Evolutionary conservation across 2,888 invertebrate species (phyloP), one percentile per base, ranked within the genome.

Genomic region (Microctonus brassicae): DNA sequence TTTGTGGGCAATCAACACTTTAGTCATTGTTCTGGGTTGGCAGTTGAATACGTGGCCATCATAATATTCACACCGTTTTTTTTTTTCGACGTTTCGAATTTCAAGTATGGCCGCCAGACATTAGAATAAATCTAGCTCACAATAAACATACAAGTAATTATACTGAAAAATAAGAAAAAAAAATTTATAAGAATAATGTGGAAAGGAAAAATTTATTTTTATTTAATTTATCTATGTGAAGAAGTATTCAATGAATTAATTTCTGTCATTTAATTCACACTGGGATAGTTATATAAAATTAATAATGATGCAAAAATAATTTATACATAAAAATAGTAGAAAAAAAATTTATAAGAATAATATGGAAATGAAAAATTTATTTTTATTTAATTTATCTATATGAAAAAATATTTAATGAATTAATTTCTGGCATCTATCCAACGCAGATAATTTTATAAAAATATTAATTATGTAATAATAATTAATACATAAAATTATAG

Each of bases 21-120:
- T 66, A 78, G 67, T 73, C 80, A 82, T 86, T 86, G 86, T 86
- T 64, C 75, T 17, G 52, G 52, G 60, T 73, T 87, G 87, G 81
- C 87, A 86, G 76, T 80, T 87, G 82, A 86, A 87, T 86, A 78
- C 83, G 75, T 78, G 83, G 81, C 80, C 86, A 87, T 84, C 87
- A 85, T 86, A 87, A 87, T 87, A 87, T 87, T 87, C 87, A 85
- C 86, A 83, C 86, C 82, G 80, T 82, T 81, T 79, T 75, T 82
- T 81, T 78, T 75, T 77, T 72, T 47, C 17, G 75, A 68, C 76
- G 82, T 78, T 73, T 86, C 84, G 78, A 78, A 78, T 86, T 86
- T 82, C 86, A 78, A 80, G 75, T 78, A 80, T 81, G 80, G 81
- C 81, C 82, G 82, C 80, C 78, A 73, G 74, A 68, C 73, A 66